Evolutionary conservation across 2,113 vertebrate species (phyloP), one percentile per base, ranked within the genome.

Genomic region (Symphodus melops): DNA sequence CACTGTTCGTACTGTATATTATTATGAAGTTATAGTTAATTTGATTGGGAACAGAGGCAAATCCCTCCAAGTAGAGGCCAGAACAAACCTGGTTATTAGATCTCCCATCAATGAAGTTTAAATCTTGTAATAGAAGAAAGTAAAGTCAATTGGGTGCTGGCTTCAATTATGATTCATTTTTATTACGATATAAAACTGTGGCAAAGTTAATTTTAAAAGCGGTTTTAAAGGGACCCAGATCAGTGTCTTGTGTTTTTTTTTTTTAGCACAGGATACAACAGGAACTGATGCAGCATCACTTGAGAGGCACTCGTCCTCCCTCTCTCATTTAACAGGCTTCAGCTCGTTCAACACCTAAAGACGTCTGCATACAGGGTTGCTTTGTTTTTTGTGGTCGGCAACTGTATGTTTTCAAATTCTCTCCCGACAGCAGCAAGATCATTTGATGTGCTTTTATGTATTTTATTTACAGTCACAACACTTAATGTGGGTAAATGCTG

Each of bases 321-420:
- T 58, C 33, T 9, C 72, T 78, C 54, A 71, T 82, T 85, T 60
- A 39, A 56, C 89, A 88, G 54, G 86, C 77, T 85, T 62, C 71
- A 74, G 86, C 82, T 84, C 16, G 78, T 55, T 73, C 58, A 20
- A 60, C 48, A 67, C 57, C n/a, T 28, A 70, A 58, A 74, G 59
- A 33, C 54, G 25, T 41, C 12, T 51, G 25, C 49, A 48, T 48
- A 8, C 17, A 17, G 7, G 46, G 19, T 17, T 48, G 46, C 7
- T 73, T 44, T 68, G 33, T 46, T 60, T 48, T 71, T 74, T 67
- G 57, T 68, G 57, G 41, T 68, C 36, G 72, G 61, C 25, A 68
- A 44, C 28, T 72, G 17, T 21, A 44, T 23, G 28, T 44, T 66
- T 59, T 65, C 2, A 51, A 74, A 9, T 0, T 70, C 56, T 70